Percentiles rank a stretch among this genome's conserved stretches.
Conservation (phyloP, 2,888 invertebrate species). For the Dasysyrphus tricinctus region DNA sequence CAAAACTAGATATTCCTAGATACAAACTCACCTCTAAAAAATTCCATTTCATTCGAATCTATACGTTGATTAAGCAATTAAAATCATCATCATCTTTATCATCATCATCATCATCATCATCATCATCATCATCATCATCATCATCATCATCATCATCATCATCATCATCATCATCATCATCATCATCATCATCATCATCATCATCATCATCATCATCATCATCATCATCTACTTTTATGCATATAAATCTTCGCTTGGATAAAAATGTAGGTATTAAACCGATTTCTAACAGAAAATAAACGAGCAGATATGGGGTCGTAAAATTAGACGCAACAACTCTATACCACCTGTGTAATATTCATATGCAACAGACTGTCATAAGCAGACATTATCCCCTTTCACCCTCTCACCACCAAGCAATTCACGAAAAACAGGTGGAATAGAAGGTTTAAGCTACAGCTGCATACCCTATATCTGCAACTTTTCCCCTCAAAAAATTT, state of each 20-base stretch:
- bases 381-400: slow-evolving; percentile 9
- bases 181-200: too few relatives aligned
- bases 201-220: too few relatives aligned
- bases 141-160: too few relatives aligned
- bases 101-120: too few relatives aligned
- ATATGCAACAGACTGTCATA: slow-evolving; percentile 69
- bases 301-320: slow-evolving; percentile 26
- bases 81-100: neutral
- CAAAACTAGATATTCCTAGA: neutral
- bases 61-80: slow-evolving; percentile 3
- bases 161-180: too few relatives aligned
- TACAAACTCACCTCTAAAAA: neutral
- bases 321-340: slow-evolving; percentile 46
- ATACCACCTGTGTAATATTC: slow-evolving; percentile 54
- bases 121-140: too few relatives aligned
- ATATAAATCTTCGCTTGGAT: neutral
- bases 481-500: slow-evolving; percentile 62
- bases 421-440: slow-evolving; percentile 27
- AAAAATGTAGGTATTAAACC: slow-evolving; percentile 39
- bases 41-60: neutral
- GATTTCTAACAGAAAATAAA: slow-evolving; percentile 41
- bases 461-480: slow-evolving; percentile 47
- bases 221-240: neutral
- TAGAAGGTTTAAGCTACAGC: slow-evolving; percentile 31
- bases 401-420: neutral